Base-by-base conservation (phyloP, 1,140 invertebrate genomes). In the Cydia pomonella region DNA sequence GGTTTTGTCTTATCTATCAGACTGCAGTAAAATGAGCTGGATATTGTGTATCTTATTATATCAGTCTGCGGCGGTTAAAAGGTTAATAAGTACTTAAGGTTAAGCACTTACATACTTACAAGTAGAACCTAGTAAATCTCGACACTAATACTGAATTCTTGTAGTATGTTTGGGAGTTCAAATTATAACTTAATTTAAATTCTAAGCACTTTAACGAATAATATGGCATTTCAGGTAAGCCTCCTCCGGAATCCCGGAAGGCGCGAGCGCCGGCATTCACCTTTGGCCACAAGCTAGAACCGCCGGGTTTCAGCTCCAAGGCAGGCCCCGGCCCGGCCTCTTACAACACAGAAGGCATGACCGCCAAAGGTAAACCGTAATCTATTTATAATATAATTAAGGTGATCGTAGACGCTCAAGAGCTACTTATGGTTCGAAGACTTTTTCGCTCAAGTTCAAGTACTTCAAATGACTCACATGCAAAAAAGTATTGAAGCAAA, bases 241-340 rank as follows among this genome's bases (percentile, higher is more conserved):
- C 94, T 79, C 94, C 95, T 23, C 94, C 94, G 38, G 96, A 97
- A 87, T 97, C 96, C 0, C 96, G 96, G 82, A 95, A 94, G 83
- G 94, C 94, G 27, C 94, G 96, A 59, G 96, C 96, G 1, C 96
- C 97, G 27, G 96, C 96, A 1, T 97, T 97, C 84, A 96, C 95
- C 53, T 97, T 97, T 89, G 96, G 97, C 2, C 95, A 95, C 66
- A 95, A 96, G 93, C 91, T 95, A 75, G 93, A 93, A n/a, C 86
- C 86, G 27, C 90, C 92, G 10, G 87, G 84, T 21, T 90, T 80
- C 73, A 93, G 91, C 33, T 91, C 94, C 86, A 87, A 86, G 69
- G 88, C 93, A 21, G 97, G 97, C n/a, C 97, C 97, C 1, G 97
- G 97, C 23, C 97, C 97, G 9, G 97, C 97, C 4, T 95, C 96